These are phyloP conservation scores for Kryptopterus vitreolus DNA, from an alignment of 2,797 vertebrate genomes.

Conservation along the genomic window DNA sequence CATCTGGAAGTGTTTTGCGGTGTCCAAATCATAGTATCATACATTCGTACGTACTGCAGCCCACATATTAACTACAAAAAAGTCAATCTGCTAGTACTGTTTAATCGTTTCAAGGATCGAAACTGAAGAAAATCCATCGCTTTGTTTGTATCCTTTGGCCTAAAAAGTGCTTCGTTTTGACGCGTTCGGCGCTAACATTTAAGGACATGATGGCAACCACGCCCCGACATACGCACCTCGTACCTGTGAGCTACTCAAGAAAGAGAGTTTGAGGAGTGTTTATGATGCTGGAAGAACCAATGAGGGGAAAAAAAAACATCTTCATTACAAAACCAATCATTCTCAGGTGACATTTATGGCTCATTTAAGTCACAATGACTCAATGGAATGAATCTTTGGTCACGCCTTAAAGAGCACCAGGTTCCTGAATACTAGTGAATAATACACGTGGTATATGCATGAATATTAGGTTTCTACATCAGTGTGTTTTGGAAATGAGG, in stretches of 20 bases:
- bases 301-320: slow-evolving; percentile 8
- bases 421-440: background rate
- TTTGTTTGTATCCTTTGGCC: background rate
- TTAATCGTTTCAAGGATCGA: too few relatives aligned
- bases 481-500: background rate
- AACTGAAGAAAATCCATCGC: background rate
- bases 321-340: slow-evolving; percentile 39
- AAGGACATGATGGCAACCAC: slow-evolving; percentile 63
- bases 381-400: slow-evolving; percentile 20
- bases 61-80: background rate
- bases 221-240: background rate
- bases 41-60: background rate
- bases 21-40: background rate
- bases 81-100: background rate
- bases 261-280: slow-evolving; percentile 23
- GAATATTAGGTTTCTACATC: background rate
- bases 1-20: background rate
- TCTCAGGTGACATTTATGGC: slow-evolving; percentile 44
- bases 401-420: background rate
- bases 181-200: slow-evolving; percentile 65
- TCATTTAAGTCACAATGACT: slow-evolving; percentile 41
- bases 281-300: slow-evolving; percentile 30
- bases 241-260: background rate
- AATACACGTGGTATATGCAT: background rate
- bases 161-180: slow-evolving; percentile 59